Evolutionary conservation across 2,888 invertebrate genomes (phyloP).

Genomic region (Megalurothrips usitatus): DNA sequence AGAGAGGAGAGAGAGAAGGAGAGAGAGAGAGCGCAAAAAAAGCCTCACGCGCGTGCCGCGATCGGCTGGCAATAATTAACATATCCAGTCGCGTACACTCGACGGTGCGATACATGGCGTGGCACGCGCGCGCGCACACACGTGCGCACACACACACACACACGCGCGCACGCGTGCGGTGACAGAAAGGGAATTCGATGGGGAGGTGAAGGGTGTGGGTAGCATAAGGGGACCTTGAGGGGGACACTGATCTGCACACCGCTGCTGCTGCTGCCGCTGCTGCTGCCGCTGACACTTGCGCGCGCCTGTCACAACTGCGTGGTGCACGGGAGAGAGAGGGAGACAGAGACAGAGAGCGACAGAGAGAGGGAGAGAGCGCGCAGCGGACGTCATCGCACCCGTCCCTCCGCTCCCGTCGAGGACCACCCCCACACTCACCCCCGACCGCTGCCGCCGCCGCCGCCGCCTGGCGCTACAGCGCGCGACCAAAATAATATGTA

Average conservation of each 20-base stretch:
- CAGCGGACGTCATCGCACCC: too few relatives aligned
- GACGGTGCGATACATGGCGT: not conserved
- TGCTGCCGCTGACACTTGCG: not conserved
- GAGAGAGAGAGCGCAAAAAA: too few relatives aligned
- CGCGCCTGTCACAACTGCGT: not conserved
- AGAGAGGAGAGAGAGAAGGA: too few relatives aligned
- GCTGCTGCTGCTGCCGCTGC: not conserved
- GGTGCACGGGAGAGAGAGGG: not conserved
- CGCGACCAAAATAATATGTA: conserved; percentile 13
- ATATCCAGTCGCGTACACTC: not conserved
- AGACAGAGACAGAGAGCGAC: too few relatives aligned
- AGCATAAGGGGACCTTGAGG: not conserved
- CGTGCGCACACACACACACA: not conserved
- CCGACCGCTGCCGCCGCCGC: not conserved
- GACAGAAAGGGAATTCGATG: not conserved
- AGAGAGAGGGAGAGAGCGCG: too few relatives aligned
- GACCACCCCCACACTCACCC: not conserved
- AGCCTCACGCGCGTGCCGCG: too few relatives aligned
- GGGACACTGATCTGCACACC: not conserved
- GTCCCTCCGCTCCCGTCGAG: too few relatives aligned
- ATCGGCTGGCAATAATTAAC: not conserved
- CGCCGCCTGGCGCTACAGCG: not conserved
- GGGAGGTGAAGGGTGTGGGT: not conserved
- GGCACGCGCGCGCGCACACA: not conserved
- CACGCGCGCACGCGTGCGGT: not conserved